Percentiles rank a stretch among this genome's conserved stretches.
Evolutionary conservation across 2,113 vertebrate species (phyloP).

Genomic region (Pongo abelii): DNA sequence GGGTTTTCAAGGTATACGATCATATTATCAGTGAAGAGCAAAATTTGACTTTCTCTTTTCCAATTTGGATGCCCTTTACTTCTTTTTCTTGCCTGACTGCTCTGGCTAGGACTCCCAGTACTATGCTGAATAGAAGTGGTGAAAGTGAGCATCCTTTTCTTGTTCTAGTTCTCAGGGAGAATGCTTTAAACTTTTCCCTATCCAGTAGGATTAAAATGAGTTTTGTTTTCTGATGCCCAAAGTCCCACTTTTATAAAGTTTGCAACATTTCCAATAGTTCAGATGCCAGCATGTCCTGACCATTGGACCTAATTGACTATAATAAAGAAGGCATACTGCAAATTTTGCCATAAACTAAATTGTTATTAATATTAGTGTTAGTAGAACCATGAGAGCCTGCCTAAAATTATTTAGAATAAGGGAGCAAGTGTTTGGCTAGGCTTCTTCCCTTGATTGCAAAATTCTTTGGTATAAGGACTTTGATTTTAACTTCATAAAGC

Average conservation of each 20-base stretch:
- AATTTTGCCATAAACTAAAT: slow-evolving; percentile 34
- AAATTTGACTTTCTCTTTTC: no score
- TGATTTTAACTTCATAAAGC: background rate
- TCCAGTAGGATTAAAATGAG: no score
- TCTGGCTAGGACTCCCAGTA: no score
- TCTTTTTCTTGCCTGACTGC: no score
- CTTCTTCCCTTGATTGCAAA: background rate
- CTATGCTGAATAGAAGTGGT: no score
- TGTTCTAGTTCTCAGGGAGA: no score
- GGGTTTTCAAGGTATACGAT: no score
- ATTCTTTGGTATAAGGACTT: background rate
- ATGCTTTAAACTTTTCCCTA: no score
- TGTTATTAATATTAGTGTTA: background rate
- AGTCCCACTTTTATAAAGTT: background rate
- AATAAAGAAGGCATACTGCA: background rate
- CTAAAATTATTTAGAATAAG: slow-evolving; percentile 2
- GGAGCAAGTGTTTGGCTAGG: background rate
- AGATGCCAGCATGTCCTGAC: background rate
- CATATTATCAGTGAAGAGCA: no score
- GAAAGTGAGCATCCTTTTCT: no score
- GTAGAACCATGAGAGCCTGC: background rate
- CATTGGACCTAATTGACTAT: background rate
- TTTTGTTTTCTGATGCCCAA: background rate
- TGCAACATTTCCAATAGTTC: slow-evolving; percentile 3
- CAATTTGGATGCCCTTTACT: no score